These are phyloP conservation scores for Kryptolebias marmoratus DNA, from an alignment of 2,113 vertebrate genomes.

Conservation along the genomic window DNA sequence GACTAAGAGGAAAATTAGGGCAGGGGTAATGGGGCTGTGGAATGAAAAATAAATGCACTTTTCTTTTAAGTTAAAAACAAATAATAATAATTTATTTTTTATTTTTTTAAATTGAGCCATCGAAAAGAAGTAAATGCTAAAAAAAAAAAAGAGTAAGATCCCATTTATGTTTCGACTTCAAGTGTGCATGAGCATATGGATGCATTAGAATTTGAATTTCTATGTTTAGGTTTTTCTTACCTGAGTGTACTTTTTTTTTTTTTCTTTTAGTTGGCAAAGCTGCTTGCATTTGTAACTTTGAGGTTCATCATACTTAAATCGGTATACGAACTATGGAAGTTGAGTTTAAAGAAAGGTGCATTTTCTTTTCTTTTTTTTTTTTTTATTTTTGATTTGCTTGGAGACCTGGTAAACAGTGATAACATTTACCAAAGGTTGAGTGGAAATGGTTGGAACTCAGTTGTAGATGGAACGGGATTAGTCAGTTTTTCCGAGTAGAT, in stretches of 20 bases:
- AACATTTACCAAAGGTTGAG: conserved; percentile 94
- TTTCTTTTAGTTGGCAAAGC: conserved; percentile 74
- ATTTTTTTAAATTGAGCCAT: conserved; percentile 80
- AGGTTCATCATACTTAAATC: conserved; percentile 74
- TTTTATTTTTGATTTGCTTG: conserved; percentile 64
- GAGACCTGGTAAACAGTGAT: conserved; percentile 85
- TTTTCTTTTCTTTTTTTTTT: conserved; percentile 68
- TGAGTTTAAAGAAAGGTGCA: conserved; percentile 72
- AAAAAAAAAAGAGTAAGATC: conserved; percentile 75
- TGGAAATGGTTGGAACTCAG: conserved; percentile 69
- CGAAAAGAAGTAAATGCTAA: conserved; percentile 74
- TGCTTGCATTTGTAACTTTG: conserved; percentile 79
- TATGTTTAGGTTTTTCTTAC: conserved; percentile 62
- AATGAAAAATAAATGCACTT: conserved; percentile 95
- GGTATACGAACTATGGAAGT: conserved; percentile 72
- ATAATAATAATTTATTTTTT: conserved; percentile 80
- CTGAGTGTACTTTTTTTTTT: conserved; percentile 72
- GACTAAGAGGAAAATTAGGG: conserved; percentile 58
- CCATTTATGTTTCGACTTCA: conserved; percentile 80
- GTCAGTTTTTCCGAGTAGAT: conserved; percentile 76
- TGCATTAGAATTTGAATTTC: conserved; percentile 81
- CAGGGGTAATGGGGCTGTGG: conserved; percentile 72
- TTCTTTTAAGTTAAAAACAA: conserved; percentile 88
- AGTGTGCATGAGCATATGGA: conserved; percentile 83
- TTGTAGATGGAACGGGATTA: conserved; percentile 80